Evolutionary conservation across 1,140 invertebrate species (phyloP).

Genomic region (Anoplolepis gracilipes): DNA sequence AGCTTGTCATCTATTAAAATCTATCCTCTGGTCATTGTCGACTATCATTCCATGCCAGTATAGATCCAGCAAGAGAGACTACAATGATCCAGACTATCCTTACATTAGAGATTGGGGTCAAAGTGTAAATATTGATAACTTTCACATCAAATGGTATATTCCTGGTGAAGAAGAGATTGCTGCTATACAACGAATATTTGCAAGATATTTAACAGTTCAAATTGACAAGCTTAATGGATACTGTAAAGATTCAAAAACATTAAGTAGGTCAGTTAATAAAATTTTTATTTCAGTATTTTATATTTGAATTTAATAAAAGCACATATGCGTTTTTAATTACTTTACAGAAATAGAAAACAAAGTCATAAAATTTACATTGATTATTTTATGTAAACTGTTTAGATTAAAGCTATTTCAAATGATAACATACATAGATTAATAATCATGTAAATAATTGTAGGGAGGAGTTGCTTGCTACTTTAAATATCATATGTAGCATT

Average conservation of each 20-base stretch:
- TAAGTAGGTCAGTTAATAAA: conserved; percentile 75
- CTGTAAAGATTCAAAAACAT: conserved; percentile 78
- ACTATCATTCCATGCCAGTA: conserved; percentile 89
- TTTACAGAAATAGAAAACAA: not conserved
- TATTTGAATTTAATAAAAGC: not conserved
- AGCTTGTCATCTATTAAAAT: conserved; percentile 85
- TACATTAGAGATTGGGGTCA: conserved; percentile 95
- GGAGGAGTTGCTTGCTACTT: conserved; percentile 84
- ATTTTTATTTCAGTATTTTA: not conserved
- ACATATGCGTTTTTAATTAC: not conserved
- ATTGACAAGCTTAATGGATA: conserved; percentile 86
- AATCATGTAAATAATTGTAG: conserved; percentile 74
- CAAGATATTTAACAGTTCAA: conserved; percentile 88
- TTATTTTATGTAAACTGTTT: not conserved
- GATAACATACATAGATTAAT: conserved; percentile 50
- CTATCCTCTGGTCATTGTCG: conserved; percentile 87
- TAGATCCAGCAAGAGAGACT: conserved; percentile 87
- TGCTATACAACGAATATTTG: conserved; percentile 88
- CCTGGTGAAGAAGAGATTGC: conserved; percentile 90
- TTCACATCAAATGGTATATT: conserved; percentile 92
- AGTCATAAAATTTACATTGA: not conserved
- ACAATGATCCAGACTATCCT: conserved; percentile 90
- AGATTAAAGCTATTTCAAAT: conserved; percentile 8
- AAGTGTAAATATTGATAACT: conserved; percentile 88
- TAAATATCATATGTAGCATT: conserved; percentile 82